These are phyloP conservation scores for Coecobrya sp. DNA, from an alignment of 2,888 invertebrate species.

Conservation along the genomic window DNA sequence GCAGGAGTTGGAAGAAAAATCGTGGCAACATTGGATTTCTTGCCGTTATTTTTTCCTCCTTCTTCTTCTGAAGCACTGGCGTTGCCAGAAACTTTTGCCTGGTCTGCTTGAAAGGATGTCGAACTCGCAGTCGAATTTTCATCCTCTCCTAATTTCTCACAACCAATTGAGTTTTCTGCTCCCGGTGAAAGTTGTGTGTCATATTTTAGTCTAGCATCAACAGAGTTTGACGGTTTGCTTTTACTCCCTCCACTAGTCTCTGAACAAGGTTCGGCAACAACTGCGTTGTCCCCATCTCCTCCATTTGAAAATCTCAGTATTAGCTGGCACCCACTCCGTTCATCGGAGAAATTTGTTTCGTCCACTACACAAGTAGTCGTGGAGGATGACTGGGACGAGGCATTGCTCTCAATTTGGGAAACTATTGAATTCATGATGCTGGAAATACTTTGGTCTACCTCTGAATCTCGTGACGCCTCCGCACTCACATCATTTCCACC, in stretches of 20 bases:
- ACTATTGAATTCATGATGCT: slow-evolving; percentile 78
- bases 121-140: neutral
- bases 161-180: slow-evolving; percentile 53
- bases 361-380: slow-evolving; percentile 60
- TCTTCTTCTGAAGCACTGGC: neutral
- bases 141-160: slow-evolving; percentile 46
- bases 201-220: slow-evolving; percentile 24
- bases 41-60: neutral
- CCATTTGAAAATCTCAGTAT: slow-evolving; percentile 72
- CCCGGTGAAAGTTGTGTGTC: slow-evolving; percentile 71
- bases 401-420: slow-evolving; percentile 61
- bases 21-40: slow-evolving; percentile 45
- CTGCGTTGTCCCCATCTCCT: neutral
- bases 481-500: neutral
- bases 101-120: neutral
- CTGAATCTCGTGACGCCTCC: neutral
- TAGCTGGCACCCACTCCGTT: slow-evolving; percentile 65
- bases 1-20: slow-evolving; percentile 60
- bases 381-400: neutral
- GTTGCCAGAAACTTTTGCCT: neutral
- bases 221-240: neutral
- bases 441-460: slow-evolving; percentile 60
- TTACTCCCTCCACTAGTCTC: neutral
- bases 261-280: neutral
- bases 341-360: slow-evolving; percentile 66